These are phyloP conservation scores for Xiphophorus couchianus DNA, from an alignment of 2,113 vertebrate species.

Conservation along the genomic window DNA sequence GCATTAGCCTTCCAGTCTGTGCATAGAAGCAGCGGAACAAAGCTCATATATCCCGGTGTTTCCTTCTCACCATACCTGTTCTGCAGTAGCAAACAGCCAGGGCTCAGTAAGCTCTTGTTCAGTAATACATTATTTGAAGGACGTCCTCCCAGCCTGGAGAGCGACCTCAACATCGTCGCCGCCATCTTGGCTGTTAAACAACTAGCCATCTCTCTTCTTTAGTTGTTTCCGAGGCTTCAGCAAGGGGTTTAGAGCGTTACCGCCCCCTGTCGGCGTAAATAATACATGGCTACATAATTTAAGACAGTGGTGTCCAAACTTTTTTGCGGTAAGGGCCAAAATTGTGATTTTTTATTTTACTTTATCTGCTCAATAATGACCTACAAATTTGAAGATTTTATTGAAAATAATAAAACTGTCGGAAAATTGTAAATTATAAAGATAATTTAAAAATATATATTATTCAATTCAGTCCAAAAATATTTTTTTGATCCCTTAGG, in stretches of 20 bases:
- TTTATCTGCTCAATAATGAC: too few relatives aligned
- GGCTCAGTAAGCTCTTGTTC: constrained; percentile 55
- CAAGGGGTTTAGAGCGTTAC: neutral
- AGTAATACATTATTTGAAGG: constrained; percentile 79
- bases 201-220: constrained; percentile 19
- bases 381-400: too few relatives aligned
- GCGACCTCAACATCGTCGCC: constrained; percentile 81
- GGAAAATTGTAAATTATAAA: too few relatives aligned
- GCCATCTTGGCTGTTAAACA: constrained; percentile 77
- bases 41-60: neutral
- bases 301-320: too few relatives aligned
- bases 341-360: too few relatives aligned
- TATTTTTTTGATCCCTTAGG: too few relatives aligned
- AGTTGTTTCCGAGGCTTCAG: rapidly evolving
- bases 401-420: too few relatives aligned
- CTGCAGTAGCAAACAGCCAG: constrained; percentile 71
- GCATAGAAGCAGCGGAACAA: rapidly evolving
- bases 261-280: constrained; percentile 41
- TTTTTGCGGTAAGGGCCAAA: too few relatives aligned
- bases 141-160: constrained; percentile 78
- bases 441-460: too few relatives aligned
- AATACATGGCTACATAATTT: neutral
- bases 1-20: constrained; percentile 7
- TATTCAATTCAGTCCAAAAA: too few relatives aligned
- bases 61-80: constrained; percentile 67